Conservation (phyloP, 2,888 invertebrate species). For the Yponomeuta plumbellus region DNA sequence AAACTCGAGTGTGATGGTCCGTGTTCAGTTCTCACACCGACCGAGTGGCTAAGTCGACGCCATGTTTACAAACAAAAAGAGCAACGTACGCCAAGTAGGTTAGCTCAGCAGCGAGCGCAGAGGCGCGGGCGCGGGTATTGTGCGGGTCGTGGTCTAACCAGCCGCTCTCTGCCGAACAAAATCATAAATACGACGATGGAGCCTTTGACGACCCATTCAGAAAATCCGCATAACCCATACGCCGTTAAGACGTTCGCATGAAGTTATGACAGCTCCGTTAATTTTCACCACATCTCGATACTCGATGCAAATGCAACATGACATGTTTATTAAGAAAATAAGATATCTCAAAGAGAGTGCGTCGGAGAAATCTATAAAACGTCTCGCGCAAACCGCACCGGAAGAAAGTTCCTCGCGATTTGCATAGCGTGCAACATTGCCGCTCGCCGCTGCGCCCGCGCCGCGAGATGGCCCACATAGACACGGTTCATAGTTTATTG, state of each 20-base stretch:
- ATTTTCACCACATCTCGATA: background rate
- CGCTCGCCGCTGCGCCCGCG: conserved; percentile 26
- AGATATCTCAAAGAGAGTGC: conserved; percentile 24
- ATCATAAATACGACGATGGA: background rate
- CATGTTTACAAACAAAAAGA: conserved; percentile 77
- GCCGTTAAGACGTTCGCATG: background rate
- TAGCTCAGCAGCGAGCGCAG: conserved; percentile 49
- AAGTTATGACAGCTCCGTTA: background rate
- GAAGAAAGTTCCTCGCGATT: conserved; percentile 72
- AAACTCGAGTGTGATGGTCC: background rate
- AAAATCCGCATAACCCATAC: background rate
- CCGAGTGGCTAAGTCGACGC: conserved; percentile 29
- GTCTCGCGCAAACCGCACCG: conserved; percentile 31
- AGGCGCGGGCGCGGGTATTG: conserved; percentile 41
- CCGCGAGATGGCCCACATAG: conserved; percentile 62
- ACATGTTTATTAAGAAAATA: conserved; percentile 12
- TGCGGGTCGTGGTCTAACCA: conserved; percentile 65
- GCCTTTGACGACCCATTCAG: conserved; percentile 6
- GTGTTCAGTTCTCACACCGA: background rate
- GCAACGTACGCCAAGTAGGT: conserved; percentile 74
- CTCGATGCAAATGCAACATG: background rate
- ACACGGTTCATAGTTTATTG: conserved; percentile 66
- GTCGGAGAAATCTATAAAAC: conserved; percentile 66
- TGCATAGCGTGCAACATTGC: conserved; percentile 51
- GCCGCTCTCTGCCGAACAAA: background rate